Base-by-base conservation (phyloP, 2,888 invertebrate genomes). In the Apamea monoglypha region DNA sequence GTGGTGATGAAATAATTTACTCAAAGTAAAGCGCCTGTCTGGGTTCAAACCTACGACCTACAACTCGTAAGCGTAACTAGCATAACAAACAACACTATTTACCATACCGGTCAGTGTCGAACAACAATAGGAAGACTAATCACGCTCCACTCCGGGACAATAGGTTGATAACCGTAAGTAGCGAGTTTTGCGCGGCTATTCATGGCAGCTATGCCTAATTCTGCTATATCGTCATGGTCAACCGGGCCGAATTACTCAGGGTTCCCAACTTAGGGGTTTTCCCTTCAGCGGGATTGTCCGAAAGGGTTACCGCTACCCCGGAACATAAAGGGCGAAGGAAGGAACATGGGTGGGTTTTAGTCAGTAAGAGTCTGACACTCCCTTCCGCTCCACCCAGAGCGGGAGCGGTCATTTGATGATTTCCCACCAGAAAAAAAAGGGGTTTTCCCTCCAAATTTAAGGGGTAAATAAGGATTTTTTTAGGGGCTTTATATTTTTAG, bases 171-270 rank as follows among this genome's bases (percentile, higher is more conserved):
- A 85, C 88, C 85, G 83, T 82, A 81, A 84, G 86, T 86, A 81
- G 82, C 56, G 75, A 85, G 71, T 82, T 88, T 86, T 79, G 83
- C 83, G 79, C 74, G 77, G 80, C 85, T 87, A 90, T 89, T 87
- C 87, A 87, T 87, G 80, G 81, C 79, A 79, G 74, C 85, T 91
- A 87, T 88, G 84, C 85, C 84, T 80, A 88, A 87, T 89, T 91
- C 70, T 78, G 71, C 81, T 76, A 79, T 76, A 74, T 74, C 86
- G 86, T 81, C 78, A 87, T 79, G 89, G 87, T 83, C 79, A 82
- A 84, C 66, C 78, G 74, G 7, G 40, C 69, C 79, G 82, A 84
- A 83, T 72, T 71, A 67, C 76, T 80, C 63, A 36, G 64, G 64
- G 64, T 64, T 21, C 21, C 21, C 32, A 64, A 32, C 5, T 21